Evolutionary conservation across 2,797 vertebrate genomes (phyloP).

Genomic region (Thunnus albacares): DNA sequence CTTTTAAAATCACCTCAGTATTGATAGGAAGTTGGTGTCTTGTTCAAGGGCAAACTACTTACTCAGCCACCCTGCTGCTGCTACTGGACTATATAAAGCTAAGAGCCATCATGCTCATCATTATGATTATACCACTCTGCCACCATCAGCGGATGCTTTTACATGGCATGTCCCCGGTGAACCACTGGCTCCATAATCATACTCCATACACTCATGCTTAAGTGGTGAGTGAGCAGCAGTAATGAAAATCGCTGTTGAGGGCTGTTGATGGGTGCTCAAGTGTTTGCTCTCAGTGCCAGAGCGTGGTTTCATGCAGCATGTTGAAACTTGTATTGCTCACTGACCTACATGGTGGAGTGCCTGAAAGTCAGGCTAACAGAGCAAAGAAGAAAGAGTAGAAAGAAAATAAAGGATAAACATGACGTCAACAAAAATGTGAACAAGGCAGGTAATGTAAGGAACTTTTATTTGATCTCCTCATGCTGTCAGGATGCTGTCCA

Average conservation of each 20-base stretch:
- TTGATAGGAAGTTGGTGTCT: conserved; percentile 37
- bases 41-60: conserved; percentile 58
- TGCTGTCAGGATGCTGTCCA: background rate
- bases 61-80: conserved; percentile 26
- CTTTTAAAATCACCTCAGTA: conserved; percentile 25
- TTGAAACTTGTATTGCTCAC: conserved; percentile 54
- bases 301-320: conserved; percentile 30
- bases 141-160: conserved; percentile 64
- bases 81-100: conserved; percentile 55
- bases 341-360: conserved; percentile 36
- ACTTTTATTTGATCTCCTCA: background rate
- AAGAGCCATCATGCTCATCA: conserved; percentile 48
- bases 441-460: background rate
- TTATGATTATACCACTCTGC: conserved; percentile 60
- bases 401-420: background rate
- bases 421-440: background rate
- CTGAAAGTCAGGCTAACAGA: conserved; percentile 34
- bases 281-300: conserved; percentile 56
- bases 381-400: background rate
- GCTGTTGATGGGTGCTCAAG: conserved; percentile 60
- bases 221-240: conserved; percentile 55
- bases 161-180: conserved; percentile 49
- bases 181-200: conserved; percentile 54
- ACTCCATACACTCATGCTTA: conserved; percentile 55
- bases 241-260: conserved; percentile 63